phyloP scores from a whole-genome alignment of 1,140 invertebrate genomes.

The Archegozetes longisetosus region DNA sequence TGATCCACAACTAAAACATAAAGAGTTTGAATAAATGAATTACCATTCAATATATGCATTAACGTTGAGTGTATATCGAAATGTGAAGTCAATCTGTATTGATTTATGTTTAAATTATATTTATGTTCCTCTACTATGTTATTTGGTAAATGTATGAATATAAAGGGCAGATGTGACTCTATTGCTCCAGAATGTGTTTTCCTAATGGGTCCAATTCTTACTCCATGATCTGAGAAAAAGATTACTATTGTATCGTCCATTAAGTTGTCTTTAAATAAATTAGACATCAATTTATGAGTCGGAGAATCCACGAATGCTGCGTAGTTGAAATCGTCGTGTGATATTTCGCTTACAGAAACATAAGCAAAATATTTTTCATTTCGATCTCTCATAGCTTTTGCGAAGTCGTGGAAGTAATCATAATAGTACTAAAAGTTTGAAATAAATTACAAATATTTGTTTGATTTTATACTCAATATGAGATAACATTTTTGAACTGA shows the following conservation, averaged over 20 bases:
- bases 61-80: conserved; percentile 35
- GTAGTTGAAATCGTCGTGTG: conserved; percentile 29
- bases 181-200: conserved; percentile 50
- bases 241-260: conserved; percentile 46
- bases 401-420: conserved; percentile 21
- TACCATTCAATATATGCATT: conserved; percentile 15
- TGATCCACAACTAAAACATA: too few species aligned
- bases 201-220: conserved; percentile 66
- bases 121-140: conserved; percentile 47
- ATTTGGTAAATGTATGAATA: conserved; percentile 58
- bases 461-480: too few species aligned
- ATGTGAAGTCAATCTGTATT: conserved; percentile 31
- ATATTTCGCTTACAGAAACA: conserved; percentile 24
- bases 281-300: conserved; percentile 24
- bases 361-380: conserved; percentile 19
- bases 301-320: conserved; percentile 26
- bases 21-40: too few species aligned
- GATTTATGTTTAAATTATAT: conserved; percentile 47
- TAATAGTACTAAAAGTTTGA: conserved; percentile 13
- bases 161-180: conserved; percentile 49
- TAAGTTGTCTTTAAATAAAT: conserved; percentile 23
- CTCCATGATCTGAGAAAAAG: conserved; percentile 81
- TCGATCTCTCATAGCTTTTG: conserved; percentile 17
- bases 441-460: too few species aligned
- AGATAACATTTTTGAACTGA: too few species aligned